Conservation (phyloP, 2,797 vertebrate genomes). For the Echiichthys vipera region DNA sequence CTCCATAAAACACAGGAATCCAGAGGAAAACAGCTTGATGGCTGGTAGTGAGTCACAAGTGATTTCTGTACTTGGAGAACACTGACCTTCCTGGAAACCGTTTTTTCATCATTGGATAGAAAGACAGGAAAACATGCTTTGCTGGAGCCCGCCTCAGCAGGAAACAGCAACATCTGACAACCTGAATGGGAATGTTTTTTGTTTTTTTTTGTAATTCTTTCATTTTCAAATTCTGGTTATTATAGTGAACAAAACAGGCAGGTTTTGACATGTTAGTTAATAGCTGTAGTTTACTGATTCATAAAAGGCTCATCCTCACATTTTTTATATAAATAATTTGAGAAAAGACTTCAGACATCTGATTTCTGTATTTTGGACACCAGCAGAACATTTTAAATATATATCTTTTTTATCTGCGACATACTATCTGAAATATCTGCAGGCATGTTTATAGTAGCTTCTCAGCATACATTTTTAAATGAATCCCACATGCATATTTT, state of each 20-base stretch:
- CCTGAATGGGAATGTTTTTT: background rate
- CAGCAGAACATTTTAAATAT: background rate
- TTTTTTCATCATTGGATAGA: slow-evolving; percentile 39
- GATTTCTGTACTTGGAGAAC: slow-evolving; percentile 58
- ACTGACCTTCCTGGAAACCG: slow-evolving; percentile 60
- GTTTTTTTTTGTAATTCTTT: background rate
- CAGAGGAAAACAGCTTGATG: slow-evolving; percentile 63
- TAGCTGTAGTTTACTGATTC: background rate
- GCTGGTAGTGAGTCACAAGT: slow-evolving; percentile 65
- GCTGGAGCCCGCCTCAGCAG: background rate
- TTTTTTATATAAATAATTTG: background rate
- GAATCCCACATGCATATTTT: background rate
- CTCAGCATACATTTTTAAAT: background rate
- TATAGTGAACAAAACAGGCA: background rate
- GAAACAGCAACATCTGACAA: background rate
- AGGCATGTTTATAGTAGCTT: background rate
- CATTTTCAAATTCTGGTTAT: background rate
- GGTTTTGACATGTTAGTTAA: background rate
- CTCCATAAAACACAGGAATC: slow-evolving; percentile 74
- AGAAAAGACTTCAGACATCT: background rate
- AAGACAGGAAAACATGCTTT: slow-evolving; percentile 22
- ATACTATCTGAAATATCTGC: background rate
- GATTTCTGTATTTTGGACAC: background rate
- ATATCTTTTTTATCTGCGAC: background rate
- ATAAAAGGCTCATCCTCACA: background rate